Percentiles rank a stretch among this genome's conserved stretches.
Evolutionary conservation across 2,888 invertebrate genomes (phyloP).

Genomic region (Luperina testacea): DNA sequence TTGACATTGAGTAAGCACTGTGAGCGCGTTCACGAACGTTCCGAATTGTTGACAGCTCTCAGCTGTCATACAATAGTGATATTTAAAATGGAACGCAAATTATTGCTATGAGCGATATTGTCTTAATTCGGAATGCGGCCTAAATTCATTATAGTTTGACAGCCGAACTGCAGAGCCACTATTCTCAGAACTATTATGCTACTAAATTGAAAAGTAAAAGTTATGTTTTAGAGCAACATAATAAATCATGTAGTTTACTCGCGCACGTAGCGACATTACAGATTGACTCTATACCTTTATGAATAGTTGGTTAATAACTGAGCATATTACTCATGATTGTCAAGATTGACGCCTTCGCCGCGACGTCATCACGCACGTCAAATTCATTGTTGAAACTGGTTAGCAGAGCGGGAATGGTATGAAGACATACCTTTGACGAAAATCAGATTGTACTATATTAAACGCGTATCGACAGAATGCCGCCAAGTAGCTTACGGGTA

Average conservation of each 20-base stretch:
- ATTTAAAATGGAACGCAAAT: no score
- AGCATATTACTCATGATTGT: slow-evolving; percentile 65
- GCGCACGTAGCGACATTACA: slow-evolving; percentile 36
- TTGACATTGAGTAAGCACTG: no score
- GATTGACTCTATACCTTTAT: slow-evolving; percentile 23
- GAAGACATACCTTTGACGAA: slow-evolving; percentile 68
- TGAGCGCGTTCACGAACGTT: no score
- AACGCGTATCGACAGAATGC: slow-evolving; percentile 84
- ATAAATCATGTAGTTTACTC: slow-evolving; percentile 1
- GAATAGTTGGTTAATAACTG: slow-evolving; percentile 54
- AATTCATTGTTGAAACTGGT: slow-evolving; percentile 71
- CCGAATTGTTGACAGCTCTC: no score
- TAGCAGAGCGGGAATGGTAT: slow-evolving; percentile 83
- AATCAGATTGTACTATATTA: slow-evolving; percentile 87
- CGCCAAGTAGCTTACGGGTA: slow-evolving; percentile 91
- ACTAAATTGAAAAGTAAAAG: slow-evolving; percentile 46
- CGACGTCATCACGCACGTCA: slow-evolving; percentile 71
- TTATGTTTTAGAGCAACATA: background rate
- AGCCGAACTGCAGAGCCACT: slow-evolving; percentile 4
- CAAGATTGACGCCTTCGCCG: slow-evolving; percentile 52
- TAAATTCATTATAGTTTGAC: slow-evolving; percentile 44
- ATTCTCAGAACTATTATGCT: slow-evolving; percentile 24
- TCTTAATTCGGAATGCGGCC: no score
- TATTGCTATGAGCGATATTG: no score
- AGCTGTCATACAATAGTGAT: no score